Evolutionary conservation across 1,140 invertebrate genomes (phyloP).

Genomic region (Leptinotarsa undecemlineata): DNA sequence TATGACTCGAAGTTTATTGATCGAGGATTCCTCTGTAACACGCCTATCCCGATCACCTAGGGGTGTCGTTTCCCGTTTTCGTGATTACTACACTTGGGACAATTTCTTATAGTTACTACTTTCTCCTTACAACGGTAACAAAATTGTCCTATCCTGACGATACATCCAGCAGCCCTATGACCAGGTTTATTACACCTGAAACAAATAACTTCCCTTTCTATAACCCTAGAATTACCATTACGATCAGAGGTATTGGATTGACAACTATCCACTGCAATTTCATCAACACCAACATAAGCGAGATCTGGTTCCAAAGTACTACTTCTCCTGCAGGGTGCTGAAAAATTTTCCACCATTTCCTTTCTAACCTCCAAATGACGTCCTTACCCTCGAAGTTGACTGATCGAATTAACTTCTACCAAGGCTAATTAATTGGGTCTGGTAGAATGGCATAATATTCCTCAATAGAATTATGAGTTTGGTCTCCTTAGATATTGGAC

Average conservation of each 20-base stretch:
- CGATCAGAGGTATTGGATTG: too few relatives aligned
- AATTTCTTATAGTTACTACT: slow-evolving; percentile 7
- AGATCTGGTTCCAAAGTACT: neutral
- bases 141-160: neutral
- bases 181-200: slow-evolving; percentile 20
- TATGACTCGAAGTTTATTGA: neutral
- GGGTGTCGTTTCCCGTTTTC: slow-evolving; percentile 23
- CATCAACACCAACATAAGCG: neutral
- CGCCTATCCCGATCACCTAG: neutral
- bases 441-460: slow-evolving; percentile 7
- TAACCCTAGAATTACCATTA: too few relatives aligned
- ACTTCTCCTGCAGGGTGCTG: neutral
- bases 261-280: too few relatives aligned
- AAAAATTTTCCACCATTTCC: slow-evolving; percentile 17
- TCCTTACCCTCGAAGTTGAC: slow-evolving; percentile 21
- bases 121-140: slow-evolving; percentile 23
- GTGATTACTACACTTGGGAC: slow-evolving; percentile 18
- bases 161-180: slow-evolving; percentile 11
- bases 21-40: neutral
- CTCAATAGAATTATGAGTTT: slow-evolving; percentile 21
- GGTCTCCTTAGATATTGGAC: too few relatives aligned
- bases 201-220: neutral
- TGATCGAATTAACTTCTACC: slow-evolving; percentile 7
- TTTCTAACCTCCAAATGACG: slow-evolving; percentile 24
- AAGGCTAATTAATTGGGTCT: too few relatives aligned